phyloP scores from a whole-genome alignment of 2,888 invertebrate species.

The Drosophila birchii region DNA sequence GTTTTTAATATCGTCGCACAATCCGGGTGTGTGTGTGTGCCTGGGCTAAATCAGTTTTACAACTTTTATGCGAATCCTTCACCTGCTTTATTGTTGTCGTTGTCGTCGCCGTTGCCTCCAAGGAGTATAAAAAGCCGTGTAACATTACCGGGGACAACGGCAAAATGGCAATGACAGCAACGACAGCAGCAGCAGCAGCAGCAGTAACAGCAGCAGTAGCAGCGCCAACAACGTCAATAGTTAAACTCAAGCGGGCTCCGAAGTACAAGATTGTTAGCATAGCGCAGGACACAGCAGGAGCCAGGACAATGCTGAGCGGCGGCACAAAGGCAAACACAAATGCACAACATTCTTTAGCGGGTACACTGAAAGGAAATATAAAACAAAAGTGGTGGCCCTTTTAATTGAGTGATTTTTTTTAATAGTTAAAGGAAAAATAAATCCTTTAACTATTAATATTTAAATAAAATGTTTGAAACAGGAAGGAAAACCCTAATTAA shows the following conservation, averaged over 20 bases:
- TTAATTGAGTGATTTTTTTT: neutral
- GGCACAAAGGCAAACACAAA: constrained; percentile 61
- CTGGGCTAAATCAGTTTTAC: constrained; percentile 60
- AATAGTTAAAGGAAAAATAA: too few species aligned
- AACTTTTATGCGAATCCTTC: constrained; percentile 62
- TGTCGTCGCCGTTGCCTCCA: constrained; percentile 35
- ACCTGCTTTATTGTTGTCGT: constrained; percentile 53
- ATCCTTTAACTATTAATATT: neutral
- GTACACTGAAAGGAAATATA: constrained; percentile 5
- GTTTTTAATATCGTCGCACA: constrained; percentile 47
- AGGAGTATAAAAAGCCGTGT: constrained; percentile 44
- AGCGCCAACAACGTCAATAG: constrained; percentile 49
- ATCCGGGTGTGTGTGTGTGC: constrained; percentile 20
- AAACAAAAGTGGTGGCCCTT: neutral
- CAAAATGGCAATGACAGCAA: constrained; percentile 54
- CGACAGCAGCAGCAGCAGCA: constrained; percentile 34
- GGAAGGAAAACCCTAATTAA: neutral
- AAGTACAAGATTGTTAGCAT: constrained; percentile 61
- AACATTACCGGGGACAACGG: constrained; percentile 57
- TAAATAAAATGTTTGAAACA: neutral
- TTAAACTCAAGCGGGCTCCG: constrained; percentile 47
- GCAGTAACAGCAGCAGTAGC: constrained; percentile 12
- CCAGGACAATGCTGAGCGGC: constrained; percentile 47
- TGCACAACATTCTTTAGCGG: constrained; percentile 62
- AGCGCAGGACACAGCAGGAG: constrained; percentile 46